Conservation (phyloP, 2,888 invertebrate genomes). For the Dolichomitus sp. region DNA sequence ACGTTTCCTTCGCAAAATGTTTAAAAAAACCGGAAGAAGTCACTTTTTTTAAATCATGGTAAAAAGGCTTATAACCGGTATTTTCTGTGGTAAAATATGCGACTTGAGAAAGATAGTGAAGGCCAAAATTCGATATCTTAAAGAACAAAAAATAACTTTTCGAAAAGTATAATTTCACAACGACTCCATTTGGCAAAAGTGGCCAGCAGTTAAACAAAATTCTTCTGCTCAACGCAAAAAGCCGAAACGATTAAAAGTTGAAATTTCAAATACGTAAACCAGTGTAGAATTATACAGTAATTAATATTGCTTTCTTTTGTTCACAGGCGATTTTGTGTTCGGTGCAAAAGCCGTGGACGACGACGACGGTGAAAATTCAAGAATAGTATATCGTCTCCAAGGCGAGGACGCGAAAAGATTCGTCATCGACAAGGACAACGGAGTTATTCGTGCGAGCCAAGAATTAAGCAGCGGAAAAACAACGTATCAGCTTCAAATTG, state of each 20-base stretch:
- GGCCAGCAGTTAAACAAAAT: no score
- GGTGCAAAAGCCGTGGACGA: slow-evolving; percentile 95
- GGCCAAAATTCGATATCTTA: no score
- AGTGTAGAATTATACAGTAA: neutral
- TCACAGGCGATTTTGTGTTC: slow-evolving; percentile 92
- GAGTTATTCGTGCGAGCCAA: slow-evolving; percentile 94
- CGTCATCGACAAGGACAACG: slow-evolving; percentile 92
- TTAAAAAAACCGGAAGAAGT: no score
- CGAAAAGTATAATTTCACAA: no score
- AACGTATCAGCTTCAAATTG: slow-evolving; percentile 91
- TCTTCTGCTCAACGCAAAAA: no score
- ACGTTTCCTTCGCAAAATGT: no score
- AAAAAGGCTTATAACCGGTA: no score
- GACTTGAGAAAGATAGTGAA: no score
- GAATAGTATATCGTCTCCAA: slow-evolving; percentile 92
- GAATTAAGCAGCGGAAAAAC: slow-evolving; percentile 89
- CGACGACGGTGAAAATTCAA: slow-evolving; percentile 94
- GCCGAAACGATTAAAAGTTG: neutral
- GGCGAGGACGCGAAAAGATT: slow-evolving; percentile 94
- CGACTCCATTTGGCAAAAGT: no score
- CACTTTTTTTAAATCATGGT: no score
- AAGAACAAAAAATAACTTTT: no score
- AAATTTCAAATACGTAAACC: neutral
- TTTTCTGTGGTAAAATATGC: no score
- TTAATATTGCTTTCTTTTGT: slow-evolving; percentile 3